Evolutionary conservation across 2,113 vertebrate genomes (phyloP).

Genomic region (Stictonetta naevosa): DNA sequence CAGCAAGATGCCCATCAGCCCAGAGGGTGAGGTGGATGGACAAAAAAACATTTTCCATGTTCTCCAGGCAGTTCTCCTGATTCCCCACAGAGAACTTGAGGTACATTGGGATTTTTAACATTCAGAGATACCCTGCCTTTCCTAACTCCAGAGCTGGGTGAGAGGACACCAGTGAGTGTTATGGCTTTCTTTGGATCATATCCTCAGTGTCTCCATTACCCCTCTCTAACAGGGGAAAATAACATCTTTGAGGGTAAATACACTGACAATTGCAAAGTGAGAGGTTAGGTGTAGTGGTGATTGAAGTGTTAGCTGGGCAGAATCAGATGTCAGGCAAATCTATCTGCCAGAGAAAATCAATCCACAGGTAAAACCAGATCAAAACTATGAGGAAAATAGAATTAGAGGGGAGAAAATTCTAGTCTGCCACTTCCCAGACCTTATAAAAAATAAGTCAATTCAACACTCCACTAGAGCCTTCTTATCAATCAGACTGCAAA

Average conservation of each 20-base stretch:
- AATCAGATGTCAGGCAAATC: not conserved
- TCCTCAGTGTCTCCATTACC: not conserved
- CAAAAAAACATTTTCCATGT: not conserved
- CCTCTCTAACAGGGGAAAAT: not conserved
- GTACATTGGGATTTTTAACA: not conserved
- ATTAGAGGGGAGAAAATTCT: not conserved
- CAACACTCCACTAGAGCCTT: not conserved
- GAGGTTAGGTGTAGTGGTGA: not conserved
- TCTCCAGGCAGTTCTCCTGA: not conserved
- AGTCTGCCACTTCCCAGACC: not conserved
- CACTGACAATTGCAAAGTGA: not conserved
- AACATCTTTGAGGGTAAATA: not conserved
- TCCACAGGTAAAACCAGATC: not conserved
- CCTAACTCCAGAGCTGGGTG: rapidly evolving
- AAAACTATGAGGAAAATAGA: conserved; percentile 9
- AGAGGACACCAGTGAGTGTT: not conserved
- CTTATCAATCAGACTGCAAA: not conserved
- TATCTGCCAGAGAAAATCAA: not conserved
- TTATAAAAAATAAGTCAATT: not conserved
- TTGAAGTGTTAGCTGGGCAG: not conserved
- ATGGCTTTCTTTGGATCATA: not conserved
- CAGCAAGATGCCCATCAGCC: not conserved
- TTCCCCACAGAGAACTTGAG: not conserved
- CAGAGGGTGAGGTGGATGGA: not conserved
- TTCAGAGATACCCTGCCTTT: not conserved